Conservation (phyloP, 92 coral and sea anemone genomes). For the Anthopleura xanthogrammica region DNA sequence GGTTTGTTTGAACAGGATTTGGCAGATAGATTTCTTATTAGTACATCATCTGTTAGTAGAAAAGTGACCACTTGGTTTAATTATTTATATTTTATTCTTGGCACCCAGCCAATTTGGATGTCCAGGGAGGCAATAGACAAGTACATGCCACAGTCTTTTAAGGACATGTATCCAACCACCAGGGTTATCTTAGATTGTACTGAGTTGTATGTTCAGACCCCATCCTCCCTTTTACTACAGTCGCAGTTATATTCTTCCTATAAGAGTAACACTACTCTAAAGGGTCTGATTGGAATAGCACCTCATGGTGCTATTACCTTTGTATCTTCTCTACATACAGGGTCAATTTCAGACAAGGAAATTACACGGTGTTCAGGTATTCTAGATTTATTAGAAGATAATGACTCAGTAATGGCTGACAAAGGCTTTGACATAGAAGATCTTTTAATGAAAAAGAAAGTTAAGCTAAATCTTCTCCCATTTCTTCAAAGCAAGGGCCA, state of each 20-base stretch:
- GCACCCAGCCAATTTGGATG: conserved; percentile 50
- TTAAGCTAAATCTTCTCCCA: conserved; percentile 43
- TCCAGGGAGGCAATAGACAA: conserved; percentile 20
- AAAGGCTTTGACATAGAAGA: no score
- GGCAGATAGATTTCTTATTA: conserved; percentile 52
- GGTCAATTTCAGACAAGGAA: conserved; percentile 47
- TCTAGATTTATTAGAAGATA: conserved; percentile 43
- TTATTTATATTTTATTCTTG: conserved; percentile 47
- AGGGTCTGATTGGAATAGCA: no score
- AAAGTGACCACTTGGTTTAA: conserved; percentile 57
- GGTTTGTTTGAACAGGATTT: conserved; percentile 61
- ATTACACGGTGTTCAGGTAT: conserved; percentile 45
- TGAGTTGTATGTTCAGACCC: conserved; percentile 18
- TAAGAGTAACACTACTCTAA: conserved; percentile 44
- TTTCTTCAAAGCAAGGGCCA: conserved; percentile 37
- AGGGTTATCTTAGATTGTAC: conserved; percentile 23
- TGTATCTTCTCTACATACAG: conserved; percentile 47
- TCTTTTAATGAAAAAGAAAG: conserved; percentile 8
- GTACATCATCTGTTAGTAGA: conserved; percentile 45
- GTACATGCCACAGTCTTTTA: conserved; percentile 20
- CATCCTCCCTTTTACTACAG: conserved; percentile 27
- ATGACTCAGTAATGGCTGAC: conserved; percentile 51
- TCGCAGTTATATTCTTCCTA: conserved; percentile 51
- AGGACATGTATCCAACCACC: conserved; percentile 14
- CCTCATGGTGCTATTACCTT: conserved; percentile 54